Base-by-base conservation (phyloP, 2,888 invertebrate species). In the Drosophila subsilvestris region DNA sequence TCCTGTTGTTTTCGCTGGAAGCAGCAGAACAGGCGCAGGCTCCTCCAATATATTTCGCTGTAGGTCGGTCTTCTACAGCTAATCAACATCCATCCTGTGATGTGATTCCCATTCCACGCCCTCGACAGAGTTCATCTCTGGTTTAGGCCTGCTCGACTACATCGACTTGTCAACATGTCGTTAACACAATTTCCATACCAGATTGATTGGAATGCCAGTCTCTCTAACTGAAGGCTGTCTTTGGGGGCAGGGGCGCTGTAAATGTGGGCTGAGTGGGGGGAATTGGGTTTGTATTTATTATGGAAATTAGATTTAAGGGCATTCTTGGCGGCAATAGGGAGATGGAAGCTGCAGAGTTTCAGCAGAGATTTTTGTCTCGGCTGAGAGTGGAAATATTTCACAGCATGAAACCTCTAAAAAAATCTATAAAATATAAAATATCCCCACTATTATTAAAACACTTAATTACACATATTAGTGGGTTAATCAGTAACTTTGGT, bases 81-180 rank as follows among this genome's bases (percentile, higher is more conserved):
- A 76, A 81, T 85, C 80, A 77, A 63, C 79, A 72, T 51, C 68
- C 79, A 72, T 51, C 68, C 59, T 51, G 53, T 37, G 37, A 37
- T 37, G 37, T 14, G 62, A 47, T 55, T 72, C 69, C 62, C 76
- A 71, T n/a, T 9, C 32, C 37, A 47, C 44, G 14, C 18, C 27
- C 10, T 77, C 70, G 76, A 77, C 74, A 22, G 56, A 57, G 63
- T 58, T 56, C 55, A 37, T 48, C 51, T 54, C 14, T 25, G 47
- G 72, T 49, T 55, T 78, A 68, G 79, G 78, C 83, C 88, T 81
- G 86, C 87, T 90, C 89, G 83, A 66, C 66, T 37, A 14, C 37
- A 54, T 25, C 29, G 79, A 80, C 86, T 86, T 91, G 90, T 89
- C 90, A 91, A 87, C 89, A 88, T 89, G 85, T 87, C 90, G 84